Evolutionary conservation across 1,140 invertebrate genomes (phyloP).

Genomic region (Archivesica marissinica): DNA sequence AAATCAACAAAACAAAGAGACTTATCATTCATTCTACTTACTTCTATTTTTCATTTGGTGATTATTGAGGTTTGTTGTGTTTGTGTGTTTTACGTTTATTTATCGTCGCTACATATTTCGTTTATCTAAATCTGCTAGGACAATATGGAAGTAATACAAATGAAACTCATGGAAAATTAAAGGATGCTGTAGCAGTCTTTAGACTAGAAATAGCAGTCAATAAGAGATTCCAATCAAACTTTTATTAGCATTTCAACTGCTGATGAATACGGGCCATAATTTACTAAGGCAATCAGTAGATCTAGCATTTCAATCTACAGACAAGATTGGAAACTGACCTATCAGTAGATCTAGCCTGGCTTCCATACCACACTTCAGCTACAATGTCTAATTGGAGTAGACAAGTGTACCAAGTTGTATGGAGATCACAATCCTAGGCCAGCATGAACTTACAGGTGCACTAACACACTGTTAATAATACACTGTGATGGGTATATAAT

Average conservation of each 20-base stretch:
- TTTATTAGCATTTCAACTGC: constrained; percentile 26
- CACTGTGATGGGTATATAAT: constrained; percentile 11
- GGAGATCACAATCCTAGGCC: constrained; percentile 5
- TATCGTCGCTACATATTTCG: too few species aligned
- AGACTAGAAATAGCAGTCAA: too few species aligned
- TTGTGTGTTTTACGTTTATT: too few species aligned
- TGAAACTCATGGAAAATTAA: too few species aligned
- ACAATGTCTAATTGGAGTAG: not conserved
- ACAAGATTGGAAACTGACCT: constrained; percentile 40
- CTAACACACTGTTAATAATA: not conserved
- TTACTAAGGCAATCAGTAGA: constrained; percentile 22
- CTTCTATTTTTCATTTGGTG: too few species aligned
- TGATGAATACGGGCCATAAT: constrained; percentile 31
- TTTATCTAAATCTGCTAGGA: too few species aligned
- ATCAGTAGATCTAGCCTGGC: constrained; percentile 40
- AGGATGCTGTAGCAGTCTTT: too few species aligned
- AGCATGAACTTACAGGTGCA: constrained; percentile 3
- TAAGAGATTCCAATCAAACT: constrained; percentile 9
- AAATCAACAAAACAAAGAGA: too few species aligned
- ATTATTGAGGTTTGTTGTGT: too few species aligned
- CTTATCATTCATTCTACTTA: too few species aligned
- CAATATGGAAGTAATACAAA: too few species aligned
- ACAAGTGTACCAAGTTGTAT: constrained; percentile 22
- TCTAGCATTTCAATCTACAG: constrained; percentile 49
- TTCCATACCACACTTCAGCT: not conserved